A percentile compares a stretch with the other conserved stretches of the same genome.
Evolutionary conservation across 2,113 vertebrate genomes (phyloP).

Genomic region (Dasyurus viverrinus): DNA sequence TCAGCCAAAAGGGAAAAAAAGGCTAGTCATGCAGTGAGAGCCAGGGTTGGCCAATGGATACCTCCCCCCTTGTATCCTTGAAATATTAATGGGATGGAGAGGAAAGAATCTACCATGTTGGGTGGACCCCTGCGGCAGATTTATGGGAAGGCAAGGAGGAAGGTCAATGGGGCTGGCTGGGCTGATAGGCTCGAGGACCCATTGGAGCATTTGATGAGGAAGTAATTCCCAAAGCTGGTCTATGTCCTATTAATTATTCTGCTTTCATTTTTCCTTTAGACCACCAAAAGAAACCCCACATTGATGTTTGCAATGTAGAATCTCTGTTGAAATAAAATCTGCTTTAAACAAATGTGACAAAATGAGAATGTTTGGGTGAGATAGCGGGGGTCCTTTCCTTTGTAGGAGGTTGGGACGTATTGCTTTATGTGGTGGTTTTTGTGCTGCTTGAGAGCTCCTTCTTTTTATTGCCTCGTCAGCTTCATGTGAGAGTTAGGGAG

Average conservation of each 20-base stretch:
- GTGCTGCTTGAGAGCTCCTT: neutral
- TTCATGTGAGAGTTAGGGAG: neutral
- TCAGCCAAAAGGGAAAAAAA: neutral
- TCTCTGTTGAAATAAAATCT: neutral
- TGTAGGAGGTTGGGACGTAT: neutral
- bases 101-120: neutral
- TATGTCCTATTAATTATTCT: constrained; percentile 75
- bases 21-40: neutral
- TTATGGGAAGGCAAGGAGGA: neutral
- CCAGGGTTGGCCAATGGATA: neutral
- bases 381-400: neutral
- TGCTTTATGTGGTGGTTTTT: neutral
- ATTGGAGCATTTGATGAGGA: neutral
- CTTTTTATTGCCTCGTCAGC: neutral
- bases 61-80: neutral
- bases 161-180: neutral
- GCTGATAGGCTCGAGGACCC: neutral
- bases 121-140: neutral
- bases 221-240: constrained; percentile 67
- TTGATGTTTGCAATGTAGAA: neutral
- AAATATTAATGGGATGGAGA: neutral
- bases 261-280: constrained; percentile 71
- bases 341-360: constrained; percentile 39
- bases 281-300: constrained; percentile 21
- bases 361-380: neutral